Base-by-base conservation (phyloP, 1,140 invertebrate genomes). In the Cyclina sinensis region DNA sequence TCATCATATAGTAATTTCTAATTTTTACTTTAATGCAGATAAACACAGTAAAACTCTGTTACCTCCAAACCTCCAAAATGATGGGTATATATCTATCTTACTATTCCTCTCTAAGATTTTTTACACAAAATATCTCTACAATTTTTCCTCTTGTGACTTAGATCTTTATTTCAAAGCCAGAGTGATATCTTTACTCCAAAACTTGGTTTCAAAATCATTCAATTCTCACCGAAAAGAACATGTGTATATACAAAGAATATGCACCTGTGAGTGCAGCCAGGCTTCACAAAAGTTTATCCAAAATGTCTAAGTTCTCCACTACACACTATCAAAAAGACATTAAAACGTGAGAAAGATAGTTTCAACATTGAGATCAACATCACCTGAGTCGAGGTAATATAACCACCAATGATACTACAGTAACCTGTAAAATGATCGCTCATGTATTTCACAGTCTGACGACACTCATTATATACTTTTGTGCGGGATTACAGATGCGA, bases 351-450 rank as follows among this genome's bases (percentile, higher is more conserved):
- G 11, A 27, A 27, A 16, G 32, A 70, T 21, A 70, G 65, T 43
- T 27, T 48, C 39, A 76, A 46, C 74, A 54, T 78, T 62, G 18
- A 37, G 65, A 76, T 76, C 73, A 76, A 46, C 74, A 78, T 78
- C 74, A 54, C 74, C 48, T 54, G 74, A 78, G 35, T 62, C 27
- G 57, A 70, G n/a, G 65, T 70, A 70, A 70, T n/a, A 27, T 18
- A 70, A 70, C 32, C 27, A 37, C 27, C 16, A 4, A 18, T 5
- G 5, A 57, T 48, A 78, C 73, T 30, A 46, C 4, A 76, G 39
- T 54, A 57, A 78, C 46, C 48, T 78, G 74, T 78, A 78, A 78
- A 54, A 54, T 48, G 74, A 78, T 78, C 74, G 48, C 43, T 51
- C 24, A 24, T 35, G 48, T 51, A 78, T 78, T 54, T 78, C 74